phyloP scores from a whole-genome alignment of 2,888 invertebrate species.

The Cheilosia impressa region DNA sequence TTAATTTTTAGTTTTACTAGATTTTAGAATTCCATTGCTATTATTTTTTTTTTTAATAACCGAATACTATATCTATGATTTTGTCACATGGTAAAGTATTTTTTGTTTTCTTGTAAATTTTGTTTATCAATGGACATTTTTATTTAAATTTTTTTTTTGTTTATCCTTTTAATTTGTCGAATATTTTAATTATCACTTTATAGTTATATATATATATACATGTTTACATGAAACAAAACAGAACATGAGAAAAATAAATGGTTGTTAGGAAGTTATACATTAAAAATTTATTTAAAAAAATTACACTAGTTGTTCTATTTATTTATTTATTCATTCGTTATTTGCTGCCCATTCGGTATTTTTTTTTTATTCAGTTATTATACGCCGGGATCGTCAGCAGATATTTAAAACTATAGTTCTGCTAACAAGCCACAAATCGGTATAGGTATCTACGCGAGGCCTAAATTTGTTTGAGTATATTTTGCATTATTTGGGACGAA shows the following conservation, averaged over 20 bases:
- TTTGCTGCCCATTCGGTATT: too few species aligned
- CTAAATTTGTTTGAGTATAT: too few species aligned
- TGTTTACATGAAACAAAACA: conserved; percentile 37
- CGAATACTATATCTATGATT: conserved; percentile 22
- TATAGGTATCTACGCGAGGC: too few species aligned
- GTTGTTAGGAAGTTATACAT: conserved; percentile 74
- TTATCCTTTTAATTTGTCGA: conserved; percentile 23
- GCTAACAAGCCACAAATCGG: too few species aligned
- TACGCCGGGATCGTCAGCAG: too few species aligned
- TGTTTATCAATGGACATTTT: conserved; percentile 34
- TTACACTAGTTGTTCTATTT: not conserved
- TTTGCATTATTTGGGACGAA: too few species aligned
- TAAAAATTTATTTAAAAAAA: conserved; percentile 68
- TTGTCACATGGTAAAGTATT: conserved; percentile 40
- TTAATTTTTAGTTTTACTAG: conserved; percentile 65
- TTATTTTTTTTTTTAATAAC: conserved; percentile 16
- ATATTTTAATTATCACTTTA: conserved; percentile 52
- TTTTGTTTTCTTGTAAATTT: conserved; percentile 45
- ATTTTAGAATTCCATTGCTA: conserved; percentile 38
- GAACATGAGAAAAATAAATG: conserved; percentile 68
- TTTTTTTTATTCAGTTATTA: too few species aligned
- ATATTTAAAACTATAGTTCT: too few species aligned
- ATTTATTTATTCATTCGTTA: not conserved
- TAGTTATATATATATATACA: conserved; percentile 43
- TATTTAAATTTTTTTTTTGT: conserved; percentile 40